phyloP scores from a whole-genome alignment of 2,113 vertebrate species.

The Siniperca knerii region DNA sequence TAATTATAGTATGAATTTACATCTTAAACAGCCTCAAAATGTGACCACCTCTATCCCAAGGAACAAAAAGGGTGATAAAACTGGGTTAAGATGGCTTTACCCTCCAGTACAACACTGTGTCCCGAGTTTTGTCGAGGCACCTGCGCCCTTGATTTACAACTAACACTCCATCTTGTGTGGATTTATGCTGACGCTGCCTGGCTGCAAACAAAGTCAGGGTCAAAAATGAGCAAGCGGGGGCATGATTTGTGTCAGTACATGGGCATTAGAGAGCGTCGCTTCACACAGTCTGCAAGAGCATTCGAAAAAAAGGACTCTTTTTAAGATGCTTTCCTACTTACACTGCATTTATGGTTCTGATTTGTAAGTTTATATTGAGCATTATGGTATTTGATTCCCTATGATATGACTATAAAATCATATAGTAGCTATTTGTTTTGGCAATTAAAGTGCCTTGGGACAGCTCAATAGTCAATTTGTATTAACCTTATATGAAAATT shows the following conservation, averaged over 20 bases:
- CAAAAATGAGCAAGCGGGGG: conserved; percentile 40
- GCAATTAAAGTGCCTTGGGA: not conserved
- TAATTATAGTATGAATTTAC: not conserved
- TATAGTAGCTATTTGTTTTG: not conserved
- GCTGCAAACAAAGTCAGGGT: conserved; percentile 38
- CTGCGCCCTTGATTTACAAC: conserved; percentile 67
- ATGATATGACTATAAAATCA: not conserved
- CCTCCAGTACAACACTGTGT: not conserved
- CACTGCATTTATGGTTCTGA: not conserved
- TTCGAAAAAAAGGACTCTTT: not conserved
- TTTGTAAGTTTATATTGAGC: not conserved
- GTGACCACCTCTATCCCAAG: not conserved
- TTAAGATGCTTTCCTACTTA: not conserved
- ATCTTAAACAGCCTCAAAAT: conserved; percentile 2
- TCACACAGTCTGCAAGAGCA: not conserved
- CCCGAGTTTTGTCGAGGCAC: conserved; percentile 42
- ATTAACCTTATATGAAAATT: not conserved
- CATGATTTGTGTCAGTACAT: conserved; percentile 20
- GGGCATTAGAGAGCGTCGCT: conserved; percentile 10
- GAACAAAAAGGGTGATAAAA: not conserved
- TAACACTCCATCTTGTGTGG: conserved; percentile 56
- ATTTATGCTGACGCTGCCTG: conserved; percentile 71
- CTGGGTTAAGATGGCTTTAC: conserved; percentile 24
- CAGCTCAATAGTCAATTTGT: not conserved
- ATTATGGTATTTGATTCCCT: not conserved